phyloP scores from a whole-genome alignment of 2,113 vertebrate genomes.

The Jacana jacana region DNA sequence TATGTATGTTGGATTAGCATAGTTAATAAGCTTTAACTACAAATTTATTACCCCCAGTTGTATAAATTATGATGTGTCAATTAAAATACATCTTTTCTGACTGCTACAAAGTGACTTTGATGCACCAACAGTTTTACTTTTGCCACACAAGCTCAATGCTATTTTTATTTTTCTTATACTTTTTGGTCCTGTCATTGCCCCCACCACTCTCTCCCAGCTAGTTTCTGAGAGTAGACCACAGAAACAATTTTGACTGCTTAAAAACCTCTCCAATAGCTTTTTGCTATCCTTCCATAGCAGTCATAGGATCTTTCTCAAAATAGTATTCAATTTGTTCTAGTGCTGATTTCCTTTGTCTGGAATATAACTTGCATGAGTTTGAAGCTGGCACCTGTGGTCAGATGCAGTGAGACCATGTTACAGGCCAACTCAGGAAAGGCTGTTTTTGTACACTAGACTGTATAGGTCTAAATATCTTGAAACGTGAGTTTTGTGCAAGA shows the following conservation, averaged over 20 bases:
- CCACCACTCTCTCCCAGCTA: fast-evolving
- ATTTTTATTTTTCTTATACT: fast-evolving
- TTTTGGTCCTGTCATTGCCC: too few relatives aligned
- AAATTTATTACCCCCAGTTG: not conserved
- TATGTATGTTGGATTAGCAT: not conserved
- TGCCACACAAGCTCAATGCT: not conserved
- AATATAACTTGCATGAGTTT: not conserved
- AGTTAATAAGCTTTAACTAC: not conserved
- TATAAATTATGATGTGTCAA: not conserved
- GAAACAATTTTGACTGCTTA: not conserved
- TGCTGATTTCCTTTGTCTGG: not conserved
- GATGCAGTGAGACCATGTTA: not conserved
- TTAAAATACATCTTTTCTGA: not conserved
- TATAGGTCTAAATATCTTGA: not conserved
- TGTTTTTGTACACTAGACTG: not conserved
- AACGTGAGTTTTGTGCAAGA: not conserved
- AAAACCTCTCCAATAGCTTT: not conserved
- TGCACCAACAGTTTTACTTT: not conserved
- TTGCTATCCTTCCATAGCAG: not conserved
- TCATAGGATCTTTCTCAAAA: not conserved
- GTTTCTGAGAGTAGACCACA: not conserved
- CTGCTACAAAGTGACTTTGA: not conserved
- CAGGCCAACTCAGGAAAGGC: not conserved
- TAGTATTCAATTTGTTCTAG: not conserved
- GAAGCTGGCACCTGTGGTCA: not conserved